Percentiles rank a stretch among this genome's conserved stretches.
Conservation (phyloP, 2,888 invertebrate species). For the Odontomyia ornata region DNA sequence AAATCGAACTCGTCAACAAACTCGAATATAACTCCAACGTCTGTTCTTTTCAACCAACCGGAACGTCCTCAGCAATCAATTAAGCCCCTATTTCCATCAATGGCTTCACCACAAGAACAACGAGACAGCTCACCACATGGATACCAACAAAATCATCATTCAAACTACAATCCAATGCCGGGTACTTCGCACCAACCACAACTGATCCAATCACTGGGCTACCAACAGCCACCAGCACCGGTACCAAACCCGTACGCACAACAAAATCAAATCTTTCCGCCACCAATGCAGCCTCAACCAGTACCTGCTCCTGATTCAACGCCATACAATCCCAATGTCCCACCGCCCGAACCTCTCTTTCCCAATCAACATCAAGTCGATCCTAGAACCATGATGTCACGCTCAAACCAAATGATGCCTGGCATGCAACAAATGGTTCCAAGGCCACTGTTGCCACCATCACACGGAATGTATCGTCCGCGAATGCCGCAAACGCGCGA, state of each 20-base stretch:
- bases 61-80: neutral
- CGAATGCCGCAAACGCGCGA: no score
- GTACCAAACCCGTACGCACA: neutral
- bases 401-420: no score
- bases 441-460: no score
- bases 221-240: slow-evolving; percentile 9
- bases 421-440: no score
- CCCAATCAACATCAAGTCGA: neutral
- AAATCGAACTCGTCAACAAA: neutral
- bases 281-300: neutral
- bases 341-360: neutral
- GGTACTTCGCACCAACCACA: neutral
- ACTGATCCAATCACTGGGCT: neutral
- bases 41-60: neutral
- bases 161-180: neutral
- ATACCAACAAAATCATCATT: neutral
- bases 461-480: no score
- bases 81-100: neutral
- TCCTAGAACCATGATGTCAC: no score
- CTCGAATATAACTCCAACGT: neutral
- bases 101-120: neutral
- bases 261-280: neutral
- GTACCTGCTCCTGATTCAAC: neutral
- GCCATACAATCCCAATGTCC: neutral
- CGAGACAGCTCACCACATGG: neutral